Evolutionary conservation across 2,888 invertebrate genomes (phyloP), one percentile per base, ranked within the genome.

Genomic region (Panopea generosa): DNA sequence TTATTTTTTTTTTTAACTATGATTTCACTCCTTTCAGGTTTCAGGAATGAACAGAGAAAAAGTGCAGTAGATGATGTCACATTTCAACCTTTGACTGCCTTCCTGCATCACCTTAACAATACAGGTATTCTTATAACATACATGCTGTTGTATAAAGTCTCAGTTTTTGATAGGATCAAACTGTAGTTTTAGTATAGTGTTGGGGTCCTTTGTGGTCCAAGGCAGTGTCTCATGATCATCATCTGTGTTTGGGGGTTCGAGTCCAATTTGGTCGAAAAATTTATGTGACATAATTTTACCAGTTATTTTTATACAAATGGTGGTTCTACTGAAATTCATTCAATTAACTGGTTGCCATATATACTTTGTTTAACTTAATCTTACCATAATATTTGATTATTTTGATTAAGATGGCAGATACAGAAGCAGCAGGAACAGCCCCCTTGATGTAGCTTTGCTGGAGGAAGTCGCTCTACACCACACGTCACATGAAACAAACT

Each of bases 71-170:
- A 83, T 4, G 49, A 55, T 52, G 68, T 76, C 2, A 53, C 82
- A 6, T 89, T 89, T 69, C 82, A 81, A 50, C 89, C 89, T 0
- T 70, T 89, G 18, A 70, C 79, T 38, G 83, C 86, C 7, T 86
- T 89, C 57, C 78, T 89, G 2, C 67, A 73, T 47, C 78, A 86
- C 60, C 57, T 89, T 3, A 77, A 85, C 43, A 76, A 66, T 27
- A 52, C 71, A 18, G 84, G 83, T 61, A 63, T 63, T n/a, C n/a
- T n/a, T n/a, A n/a, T n/a, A n/a, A n/a, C n/a, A n/a, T n/a, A n/a
- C n/a, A n/a, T n/a, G n/a, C n/a, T n/a, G n/a, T n/a, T n/a, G n/a
- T n/a, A n/a, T n/a, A n/a, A n/a, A n/a, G n/a, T n/a, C 47, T 16
- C 9, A n/a, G 7, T 4, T 18, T 50, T 9, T 50, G 9, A 2